phyloP scores from a whole-genome alignment of 2,113 vertebrate species.

The Garra rufa region DNA sequence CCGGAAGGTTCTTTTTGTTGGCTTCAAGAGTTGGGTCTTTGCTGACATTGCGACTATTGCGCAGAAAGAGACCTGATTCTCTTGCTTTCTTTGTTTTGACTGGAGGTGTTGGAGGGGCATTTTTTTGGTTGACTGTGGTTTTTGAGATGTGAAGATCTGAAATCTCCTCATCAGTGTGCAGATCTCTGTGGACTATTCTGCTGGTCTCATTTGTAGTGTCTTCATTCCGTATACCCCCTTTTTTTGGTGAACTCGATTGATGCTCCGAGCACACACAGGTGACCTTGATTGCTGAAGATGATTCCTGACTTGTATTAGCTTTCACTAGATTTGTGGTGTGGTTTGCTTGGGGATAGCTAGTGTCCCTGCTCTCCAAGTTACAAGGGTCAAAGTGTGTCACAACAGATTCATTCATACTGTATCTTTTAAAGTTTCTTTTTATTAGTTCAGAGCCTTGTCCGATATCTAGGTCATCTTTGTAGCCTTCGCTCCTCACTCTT shows the following conservation, averaged over 20 bases:
- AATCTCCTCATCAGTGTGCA: conserved; percentile 46
- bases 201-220: not conserved
- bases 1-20: conserved; percentile 77
- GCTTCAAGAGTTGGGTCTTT: conserved; percentile 71
- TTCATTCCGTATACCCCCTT: conserved; percentile 52
- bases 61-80: conserved; percentile 78
- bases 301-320: conserved; percentile 32
- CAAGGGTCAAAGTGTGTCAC: conserved; percentile 69
- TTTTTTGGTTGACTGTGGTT: conserved; percentile 68
- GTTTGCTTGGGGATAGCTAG: conserved; percentile 54
- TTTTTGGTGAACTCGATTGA: conserved; percentile 42
- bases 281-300: not conserved
- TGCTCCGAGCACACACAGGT: conserved; percentile 34
- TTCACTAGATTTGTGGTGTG: conserved; percentile 24
- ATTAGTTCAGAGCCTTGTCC: conserved; percentile 62
- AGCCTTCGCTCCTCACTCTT: conserved; percentile 70
- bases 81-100: conserved; percentile 80
- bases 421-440: conserved; percentile 61
- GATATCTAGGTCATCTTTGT: conserved; percentile 72
- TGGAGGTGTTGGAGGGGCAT: conserved; percentile 74
- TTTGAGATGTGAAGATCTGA: conserved; percentile 67
- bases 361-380: conserved; percentile 64
- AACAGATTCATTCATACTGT: conserved; percentile 74
- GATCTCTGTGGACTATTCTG: conserved; percentile 48
- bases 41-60: conserved; percentile 75